Base-by-base conservation (phyloP, 2,797 vertebrate species). In the Miichthys miiuy region DNA sequence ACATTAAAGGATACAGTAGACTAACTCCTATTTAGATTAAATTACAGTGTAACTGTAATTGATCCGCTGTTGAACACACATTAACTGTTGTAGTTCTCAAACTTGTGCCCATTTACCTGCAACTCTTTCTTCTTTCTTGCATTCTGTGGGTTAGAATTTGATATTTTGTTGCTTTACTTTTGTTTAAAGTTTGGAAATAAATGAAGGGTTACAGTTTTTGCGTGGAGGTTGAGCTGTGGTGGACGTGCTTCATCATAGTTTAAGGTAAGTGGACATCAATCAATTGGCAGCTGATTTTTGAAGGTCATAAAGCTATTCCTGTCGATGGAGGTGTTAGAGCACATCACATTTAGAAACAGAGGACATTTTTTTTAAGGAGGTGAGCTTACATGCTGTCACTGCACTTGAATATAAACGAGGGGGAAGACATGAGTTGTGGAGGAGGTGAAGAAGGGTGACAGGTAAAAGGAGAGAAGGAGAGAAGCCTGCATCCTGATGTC, bases 181-280 rank as follows among this genome's bases (percentile, higher is more conserved):
- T 54, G 23, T 69, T 65, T 65, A 44, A 54, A 67, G 16, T 66
- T 23, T 71, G 5, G 9, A n/a, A 48, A n/a, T 63, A 30, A 77
- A 56, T 44, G n/a, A 46, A 27, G 50, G 44, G 46, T 23, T 25
- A 2, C 9, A 27, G 38, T 58, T 68, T 56, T 27, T 63, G 51
- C 46, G 21, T 11, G 46, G 42, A n/a, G 3, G 30, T 38, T 2
- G n/a, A 21, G 17, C 18, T 27, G 30, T 51, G 44, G n/a, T 48
- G 48, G 51, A 76, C 66, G 72, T 75, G 77, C 84, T 84, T 77
- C 52, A 72, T 88, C 81, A 77, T 79, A 62, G 62, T 82, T 86
- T 73, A 47, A 71, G 55, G 30, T 27, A 79, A 72, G 68, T 61
- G 17, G 75, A 60, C 67, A 83, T 88, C 75, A 70, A 34, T 84